Evolutionary conservation across 2,888 invertebrate genomes (phyloP).

Genomic region (Eumacrocentrus americanus): DNA sequence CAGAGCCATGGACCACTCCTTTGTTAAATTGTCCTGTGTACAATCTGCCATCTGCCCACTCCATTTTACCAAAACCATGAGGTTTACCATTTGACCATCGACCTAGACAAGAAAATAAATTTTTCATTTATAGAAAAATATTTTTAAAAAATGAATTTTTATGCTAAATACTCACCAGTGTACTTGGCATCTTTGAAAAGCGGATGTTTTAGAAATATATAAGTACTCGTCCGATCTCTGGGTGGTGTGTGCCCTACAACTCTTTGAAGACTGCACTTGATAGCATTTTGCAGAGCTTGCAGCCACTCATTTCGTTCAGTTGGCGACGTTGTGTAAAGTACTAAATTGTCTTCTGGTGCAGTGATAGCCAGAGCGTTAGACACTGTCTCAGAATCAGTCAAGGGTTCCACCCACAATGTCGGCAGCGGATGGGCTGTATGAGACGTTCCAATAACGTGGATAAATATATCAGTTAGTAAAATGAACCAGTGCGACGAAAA

Average conservation of each 20-base stretch:
- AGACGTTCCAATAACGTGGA: conserved; percentile 75
- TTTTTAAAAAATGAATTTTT: conserved; percentile 1
- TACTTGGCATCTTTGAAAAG: conserved; percentile 81
- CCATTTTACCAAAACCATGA: conserved; percentile 82
- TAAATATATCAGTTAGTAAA: conserved; percentile 80
- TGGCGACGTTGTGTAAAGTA: conserved; percentile 70
- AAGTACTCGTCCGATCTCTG: conserved; percentile 72
- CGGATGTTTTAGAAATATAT: conserved; percentile 74
- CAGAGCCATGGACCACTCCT: conserved; percentile 75
- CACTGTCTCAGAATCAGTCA: conserved; percentile 70
- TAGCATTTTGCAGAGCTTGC: conserved; percentile 75
- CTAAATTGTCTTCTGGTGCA: conserved; percentile 79
- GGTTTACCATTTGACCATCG: conserved; percentile 83
- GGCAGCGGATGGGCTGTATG: conserved; percentile 72
- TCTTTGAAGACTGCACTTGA: conserved; percentile 72
- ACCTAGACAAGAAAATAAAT: conserved; percentile 54
- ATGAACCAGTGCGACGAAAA: conserved; percentile 83
- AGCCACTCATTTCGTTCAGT: conserved; percentile 82
- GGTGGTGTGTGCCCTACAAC: conserved; percentile 72
- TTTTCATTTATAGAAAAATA: not conserved
- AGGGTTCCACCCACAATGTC: conserved; percentile 81
- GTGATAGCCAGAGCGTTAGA: conserved; percentile 72
- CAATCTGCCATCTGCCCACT: conserved; percentile 80
- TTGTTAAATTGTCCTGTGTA: conserved; percentile 83
- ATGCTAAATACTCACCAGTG: conserved; percentile 62